Conservation (phyloP, 2,113 vertebrate species). For the Thamnaconus septentrionalis region DNA sequence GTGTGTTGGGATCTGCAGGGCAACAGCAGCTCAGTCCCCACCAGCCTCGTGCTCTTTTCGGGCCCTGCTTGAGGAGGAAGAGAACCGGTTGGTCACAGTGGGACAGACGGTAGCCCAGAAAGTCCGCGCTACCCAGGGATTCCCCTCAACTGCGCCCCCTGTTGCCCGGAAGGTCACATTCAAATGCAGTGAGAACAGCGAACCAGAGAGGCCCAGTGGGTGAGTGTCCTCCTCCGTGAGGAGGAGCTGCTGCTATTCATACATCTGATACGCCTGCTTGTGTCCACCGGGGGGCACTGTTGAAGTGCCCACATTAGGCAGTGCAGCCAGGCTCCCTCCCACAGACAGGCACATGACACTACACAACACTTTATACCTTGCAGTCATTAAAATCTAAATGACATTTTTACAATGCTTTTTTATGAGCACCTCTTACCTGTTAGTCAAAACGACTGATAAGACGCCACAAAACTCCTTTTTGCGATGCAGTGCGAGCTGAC, state of each 20-base stretch:
- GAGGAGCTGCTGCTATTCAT: not conserved
- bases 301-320: conserved; percentile 19
- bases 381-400: no score
- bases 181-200: conserved; percentile 77
- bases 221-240: conserved; percentile 35
- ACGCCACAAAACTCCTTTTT: no score
- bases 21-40: conserved; percentile 75
- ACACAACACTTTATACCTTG: no score
- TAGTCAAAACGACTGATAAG: no score
- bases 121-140: conserved; percentile 50
- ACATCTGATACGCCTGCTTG: not conserved
- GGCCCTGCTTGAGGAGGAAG: conserved; percentile 85
- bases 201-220: conserved; percentile 71
- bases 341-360: no score
- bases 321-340: not conserved
- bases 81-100: conserved; percentile 65
- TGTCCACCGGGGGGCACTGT: conserved; percentile 68
- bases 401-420: no score
- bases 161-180: conserved; percentile 77
- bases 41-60: conserved; percentile 84
- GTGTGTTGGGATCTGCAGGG: conserved; percentile 69
- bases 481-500: no score
- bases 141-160: conserved; percentile 49
- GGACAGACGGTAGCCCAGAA: conserved; percentile 62
- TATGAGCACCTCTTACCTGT: not conserved